phyloP scores from a whole-genome alignment of 2,113 vertebrate genomes.

The Engystomops pustulosus region DNA sequence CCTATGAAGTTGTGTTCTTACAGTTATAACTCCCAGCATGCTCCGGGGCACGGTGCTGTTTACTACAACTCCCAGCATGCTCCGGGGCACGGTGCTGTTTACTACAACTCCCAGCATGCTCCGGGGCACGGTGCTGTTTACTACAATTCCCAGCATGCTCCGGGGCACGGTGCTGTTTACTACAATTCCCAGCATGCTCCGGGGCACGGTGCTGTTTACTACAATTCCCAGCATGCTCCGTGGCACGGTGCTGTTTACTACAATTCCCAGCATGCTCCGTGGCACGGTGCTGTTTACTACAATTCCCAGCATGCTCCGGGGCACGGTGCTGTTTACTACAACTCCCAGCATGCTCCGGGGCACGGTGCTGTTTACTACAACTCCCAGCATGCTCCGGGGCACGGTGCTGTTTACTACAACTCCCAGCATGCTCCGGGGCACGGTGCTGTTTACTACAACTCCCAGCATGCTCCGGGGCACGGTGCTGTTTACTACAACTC shows the following conservation, averaged over 20 bases:
- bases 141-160: slow-evolving; percentile 3
- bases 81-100: background rate
- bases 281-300: background rate
- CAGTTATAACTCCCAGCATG: too few relatives aligned
- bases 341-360: background rate
- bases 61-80: slow-evolving; percentile 5
- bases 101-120: slow-evolving; percentile 13
- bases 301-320: background rate
- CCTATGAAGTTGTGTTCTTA: too few relatives aligned
- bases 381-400: too few relatives aligned
- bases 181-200: background rate
- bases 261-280: background rate
- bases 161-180: background rate
- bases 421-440: too few relatives aligned
- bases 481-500: too few relatives aligned
- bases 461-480: too few relatives aligned
- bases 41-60: too few relatives aligned
- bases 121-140: background rate
- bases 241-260: background rate
- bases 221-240: background rate
- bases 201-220: background rate
- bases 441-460: too few relatives aligned
- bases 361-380: too few relatives aligned
- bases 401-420: too few relatives aligned
- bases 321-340: background rate